Base-by-base conservation (phyloP, 2,888 invertebrate genomes). In the Anthophora plumipes region DNA sequence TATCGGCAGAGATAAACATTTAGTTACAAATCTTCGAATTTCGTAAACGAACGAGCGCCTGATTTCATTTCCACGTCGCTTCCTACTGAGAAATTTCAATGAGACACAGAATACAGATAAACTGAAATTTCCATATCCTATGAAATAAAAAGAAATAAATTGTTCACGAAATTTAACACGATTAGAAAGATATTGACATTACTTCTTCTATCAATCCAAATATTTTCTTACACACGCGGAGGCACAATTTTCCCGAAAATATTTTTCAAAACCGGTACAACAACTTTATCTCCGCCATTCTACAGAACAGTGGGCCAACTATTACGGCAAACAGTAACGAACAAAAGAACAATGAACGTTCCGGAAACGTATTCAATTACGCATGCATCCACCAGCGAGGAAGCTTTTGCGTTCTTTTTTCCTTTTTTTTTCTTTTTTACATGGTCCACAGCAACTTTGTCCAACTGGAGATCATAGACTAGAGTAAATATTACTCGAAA, bases 401-500 rank as follows among this genome's bases (percentile, higher is more conserved):
- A 75, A 55, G 61, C 63, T 59, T 31, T 8, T 20, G 39, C 37
- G n/a, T n/a, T n/a, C n/a, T n/a, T n/a, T n/a, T n/a, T n/a, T n/a
- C n/a, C n/a, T n/a, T n/a, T n/a, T n/a, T n/a, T n/a, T n/a, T 31
- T 31, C 37, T 69, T 76, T 72, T 39, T 77, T 43, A 77, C 66
- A 55, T 17, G 52, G 14, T 48, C 31, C 31, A 31, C 48, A 41
- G 20, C 25, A 57, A 46, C n/a, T 81, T 81, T 31, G 41, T 39
- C 46, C 54, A 66, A 71, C 73, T 60, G 64, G 61, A 63, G 70
- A 77, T 78, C 57, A 73, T 81, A 70, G 54, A 60, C 57, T 25
- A 63, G 61, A 11, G 72, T 68, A 80, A 75, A 75, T 75, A 80
- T 80, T 76, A 61, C 66, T 61, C 72, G 55, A 31, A 76, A 82